Conservation (phyloP, 37 sponge, comb jelly and placozoan genomes). For the Chondrilla cf. caribensis region DNA sequence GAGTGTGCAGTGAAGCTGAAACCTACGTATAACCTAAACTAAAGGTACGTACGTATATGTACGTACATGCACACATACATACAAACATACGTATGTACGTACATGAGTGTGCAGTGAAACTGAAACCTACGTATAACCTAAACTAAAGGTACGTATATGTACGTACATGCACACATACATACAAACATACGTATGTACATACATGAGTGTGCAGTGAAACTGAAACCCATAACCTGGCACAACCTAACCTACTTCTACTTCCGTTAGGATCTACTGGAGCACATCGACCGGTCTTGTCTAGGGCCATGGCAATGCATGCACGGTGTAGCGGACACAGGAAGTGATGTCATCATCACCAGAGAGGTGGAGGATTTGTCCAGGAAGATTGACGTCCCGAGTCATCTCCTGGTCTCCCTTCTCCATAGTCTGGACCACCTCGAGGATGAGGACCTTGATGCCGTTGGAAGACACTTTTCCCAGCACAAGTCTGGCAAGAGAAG, state of each 20-base stretch:
- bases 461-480: too few species aligned
- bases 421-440: too few species aligned
- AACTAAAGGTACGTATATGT: slow-evolving; percentile 3
- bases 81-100: background rate
- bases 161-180: background rate
- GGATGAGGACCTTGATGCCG: too few species aligned
- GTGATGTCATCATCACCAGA: too few species aligned
- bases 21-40: background rate
- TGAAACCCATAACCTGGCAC: background rate
- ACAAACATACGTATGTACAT: background rate
- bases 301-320: too few species aligned
- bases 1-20: background rate
- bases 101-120: background rate
- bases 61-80: background rate
- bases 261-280: too few species aligned
- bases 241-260: background rate
- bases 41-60: background rate
- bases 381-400: too few species aligned
- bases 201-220: background rate
- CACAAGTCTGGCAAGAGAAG: too few species aligned
- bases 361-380: too few species aligned
- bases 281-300: too few species aligned
- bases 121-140: background rate
- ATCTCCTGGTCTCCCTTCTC: too few species aligned
- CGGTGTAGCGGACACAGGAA: too few species aligned